phyloP scores from a whole-genome alignment of 2,888 invertebrate species.

The Deilephila elpenor region DNA sequence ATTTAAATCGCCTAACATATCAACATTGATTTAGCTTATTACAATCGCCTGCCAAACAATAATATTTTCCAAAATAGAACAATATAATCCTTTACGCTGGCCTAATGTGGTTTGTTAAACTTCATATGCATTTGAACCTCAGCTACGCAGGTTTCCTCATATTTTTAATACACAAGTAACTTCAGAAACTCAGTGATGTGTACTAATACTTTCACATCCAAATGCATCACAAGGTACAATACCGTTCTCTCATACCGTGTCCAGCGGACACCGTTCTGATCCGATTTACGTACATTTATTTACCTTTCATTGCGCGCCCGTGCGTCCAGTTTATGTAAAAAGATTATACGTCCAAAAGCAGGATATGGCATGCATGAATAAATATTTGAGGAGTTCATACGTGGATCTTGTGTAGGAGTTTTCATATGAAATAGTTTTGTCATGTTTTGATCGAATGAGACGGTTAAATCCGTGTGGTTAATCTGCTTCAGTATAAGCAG shows the following conservation, averaged over 20 bases:
- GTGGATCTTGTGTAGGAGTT: background rate
- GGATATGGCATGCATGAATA: slow-evolving; percentile 2
- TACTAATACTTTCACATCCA: background rate
- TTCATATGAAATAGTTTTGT: background rate
- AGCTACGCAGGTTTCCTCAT: too few relatives aligned
- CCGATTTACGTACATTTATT: slow-evolving; percentile 30
- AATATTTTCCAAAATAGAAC: too few relatives aligned
- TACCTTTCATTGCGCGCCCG: slow-evolving; percentile 12
- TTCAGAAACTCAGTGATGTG: too few relatives aligned
- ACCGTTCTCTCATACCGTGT: background rate
- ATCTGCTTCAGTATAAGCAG: background rate
- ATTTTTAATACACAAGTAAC: too few relatives aligned
- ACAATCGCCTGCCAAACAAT: too few relatives aligned
- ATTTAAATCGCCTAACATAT: too few relatives aligned
- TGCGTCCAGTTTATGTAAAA: background rate
- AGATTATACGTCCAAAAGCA: background rate
- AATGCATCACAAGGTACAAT: background rate
- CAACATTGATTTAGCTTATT: too few relatives aligned
- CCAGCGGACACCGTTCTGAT: slow-evolving; percentile 1
- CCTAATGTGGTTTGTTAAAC: too few relatives aligned
- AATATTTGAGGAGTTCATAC: background rate
- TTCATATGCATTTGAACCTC: too few relatives aligned
- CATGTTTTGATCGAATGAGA: background rate
- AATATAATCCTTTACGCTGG: too few relatives aligned
- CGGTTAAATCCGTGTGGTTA: too few relatives aligned